Percentiles rank a stretch among this genome's conserved stretches.
Evolutionary conservation across 1,140 invertebrate species (phyloP).

Genomic region (Parapsyche elsis): DNA sequence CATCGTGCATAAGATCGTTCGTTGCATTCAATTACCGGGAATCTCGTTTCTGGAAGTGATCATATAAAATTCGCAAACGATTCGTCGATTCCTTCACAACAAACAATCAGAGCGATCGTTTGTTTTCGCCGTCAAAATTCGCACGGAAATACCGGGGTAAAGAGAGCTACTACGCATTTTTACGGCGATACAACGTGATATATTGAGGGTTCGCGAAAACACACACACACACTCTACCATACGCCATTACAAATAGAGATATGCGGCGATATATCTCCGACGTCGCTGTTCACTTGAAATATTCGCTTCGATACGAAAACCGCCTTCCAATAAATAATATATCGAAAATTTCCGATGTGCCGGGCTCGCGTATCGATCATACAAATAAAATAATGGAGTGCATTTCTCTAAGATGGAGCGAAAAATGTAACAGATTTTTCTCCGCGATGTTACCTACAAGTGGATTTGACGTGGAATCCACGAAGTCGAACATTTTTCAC

Average conservation of each 20-base stretch:
- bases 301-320: conserved; percentile 33
- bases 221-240: neutral
- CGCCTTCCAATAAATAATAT: conserved; percentile 26
- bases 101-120: neutral
- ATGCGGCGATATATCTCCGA: conserved; percentile 10
- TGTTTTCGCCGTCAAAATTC: too few relatives aligned
- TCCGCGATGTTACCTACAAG: neutral
- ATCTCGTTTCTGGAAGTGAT: neutral
- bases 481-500: too few relatives aligned
- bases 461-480: too few relatives aligned
- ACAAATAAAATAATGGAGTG: conserved; percentile 12
- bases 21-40: conserved; percentile 3
- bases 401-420: neutral
- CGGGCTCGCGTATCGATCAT: neutral
- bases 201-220: neutral
- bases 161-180: neutral
- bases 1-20: neutral
- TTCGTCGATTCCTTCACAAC: neutral
- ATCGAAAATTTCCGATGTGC: neutral
- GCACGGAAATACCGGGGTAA: too few relatives aligned
- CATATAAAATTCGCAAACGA: neutral
- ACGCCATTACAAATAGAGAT: conserved; percentile 35
- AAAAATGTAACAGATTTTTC: neutral
- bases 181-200: neutral
- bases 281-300: conserved; percentile 31